Conservation (phyloP, 2,888 invertebrate genomes). For the Melanotus villosus region DNA sequence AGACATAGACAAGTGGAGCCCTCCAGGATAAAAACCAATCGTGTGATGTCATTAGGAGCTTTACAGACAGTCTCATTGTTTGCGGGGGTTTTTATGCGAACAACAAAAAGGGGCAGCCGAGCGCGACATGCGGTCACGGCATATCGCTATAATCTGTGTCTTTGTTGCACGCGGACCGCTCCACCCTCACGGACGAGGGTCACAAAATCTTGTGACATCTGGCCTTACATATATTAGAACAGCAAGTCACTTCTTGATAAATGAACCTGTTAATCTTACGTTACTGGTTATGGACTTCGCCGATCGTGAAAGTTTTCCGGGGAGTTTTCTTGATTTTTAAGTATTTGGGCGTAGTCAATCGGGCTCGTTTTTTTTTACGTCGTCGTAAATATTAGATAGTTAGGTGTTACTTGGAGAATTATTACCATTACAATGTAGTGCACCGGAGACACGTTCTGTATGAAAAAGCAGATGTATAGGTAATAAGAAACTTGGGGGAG, state of each 20-base stretch:
- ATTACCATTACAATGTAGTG: conserved; percentile 16
- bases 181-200: conserved; percentile 24
- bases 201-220: conserved; percentile 32
- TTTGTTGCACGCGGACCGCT: conserved; percentile 50
- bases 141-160: conserved; percentile 59
- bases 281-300: background rate
- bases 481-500: conserved; percentile 27
- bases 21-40: conserved; percentile 25
- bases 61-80: conserved; percentile 39
- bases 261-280: conserved; percentile 17
- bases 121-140: conserved; percentile 57
- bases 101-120: conserved; percentile 53
- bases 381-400: background rate
- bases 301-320: background rate
- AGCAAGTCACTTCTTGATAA: conserved; percentile 23
- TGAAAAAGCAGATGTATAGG: conserved; percentile 25
- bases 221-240: conserved; percentile 29
- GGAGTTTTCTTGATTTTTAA: background rate
- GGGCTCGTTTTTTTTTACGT: background rate
- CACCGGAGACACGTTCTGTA: conserved; percentile 13
- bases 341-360: too few relatives aligned
- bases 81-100: conserved; percentile 49
- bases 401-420: background rate
- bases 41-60: conserved; percentile 50
- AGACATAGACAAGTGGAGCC: conserved; percentile 16